Evolutionary conservation across 2,888 invertebrate genomes (phyloP).

Genomic region (Drosophila antonietae): DNA sequence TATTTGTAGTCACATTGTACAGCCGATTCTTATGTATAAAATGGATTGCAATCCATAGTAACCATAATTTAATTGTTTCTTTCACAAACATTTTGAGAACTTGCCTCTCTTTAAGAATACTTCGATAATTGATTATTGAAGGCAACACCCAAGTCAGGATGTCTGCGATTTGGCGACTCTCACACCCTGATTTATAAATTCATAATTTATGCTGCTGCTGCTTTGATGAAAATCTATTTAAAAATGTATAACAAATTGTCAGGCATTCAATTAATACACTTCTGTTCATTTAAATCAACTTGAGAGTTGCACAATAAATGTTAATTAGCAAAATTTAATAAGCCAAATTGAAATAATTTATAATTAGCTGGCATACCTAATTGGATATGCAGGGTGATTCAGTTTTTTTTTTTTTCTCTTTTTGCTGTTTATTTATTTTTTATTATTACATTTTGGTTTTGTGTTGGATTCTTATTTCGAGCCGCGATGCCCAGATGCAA

Average conservation of each 20-base stretch:
- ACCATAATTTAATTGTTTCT: no score
- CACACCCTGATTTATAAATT: neutral
- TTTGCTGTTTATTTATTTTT: neutral
- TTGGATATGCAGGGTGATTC: constrained; percentile 2
- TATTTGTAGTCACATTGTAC: no score
- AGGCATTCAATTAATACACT: constrained; percentile 5
- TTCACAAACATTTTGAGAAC: neutral
- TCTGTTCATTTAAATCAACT: constrained; percentile 5
- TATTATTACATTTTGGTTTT: constrained; percentile 36
- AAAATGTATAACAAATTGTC: constrained; percentile 5
- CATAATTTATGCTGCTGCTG: neutral
- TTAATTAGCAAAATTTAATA: constrained; percentile 27
- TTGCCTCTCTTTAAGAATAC: neutral
- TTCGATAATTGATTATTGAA: neutral
- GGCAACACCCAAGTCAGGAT: neutral
- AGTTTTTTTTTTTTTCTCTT: neutral
- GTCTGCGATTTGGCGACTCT: no score
- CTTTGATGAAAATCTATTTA: constrained; percentile 16
- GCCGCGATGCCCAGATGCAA: constrained; percentile 85
- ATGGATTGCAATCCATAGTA: no score
- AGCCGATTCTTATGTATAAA: no score
- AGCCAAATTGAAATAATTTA: constrained; percentile 19
- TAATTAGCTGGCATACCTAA: constrained; percentile 28
- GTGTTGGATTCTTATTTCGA: constrained; percentile 84
- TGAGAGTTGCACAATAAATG: constrained; percentile 18